These are phyloP conservation scores for Stratiomys singularior DNA, from an alignment of 2,888 invertebrate genomes.

Conservation along the genomic window DNA sequence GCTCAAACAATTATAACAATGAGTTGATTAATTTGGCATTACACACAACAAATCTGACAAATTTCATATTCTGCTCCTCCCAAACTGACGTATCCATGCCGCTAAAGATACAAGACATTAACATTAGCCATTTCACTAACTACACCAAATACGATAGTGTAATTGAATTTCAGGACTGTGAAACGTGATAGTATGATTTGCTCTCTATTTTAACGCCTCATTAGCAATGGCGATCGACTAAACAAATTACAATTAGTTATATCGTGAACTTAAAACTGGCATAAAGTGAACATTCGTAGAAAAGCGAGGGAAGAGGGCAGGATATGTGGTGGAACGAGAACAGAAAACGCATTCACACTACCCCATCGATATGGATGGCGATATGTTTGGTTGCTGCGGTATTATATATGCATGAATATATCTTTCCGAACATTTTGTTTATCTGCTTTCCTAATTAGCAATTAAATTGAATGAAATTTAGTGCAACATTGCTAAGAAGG, in stretches of 20 bases:
- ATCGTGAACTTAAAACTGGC: background rate
- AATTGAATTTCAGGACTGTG: background rate
- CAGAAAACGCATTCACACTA: too few relatives aligned
- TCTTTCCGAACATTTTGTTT: constrained; percentile 7
- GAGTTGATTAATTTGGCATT: background rate
- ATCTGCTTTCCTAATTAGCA: constrained; percentile 20
- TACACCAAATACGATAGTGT: too few relatives aligned
- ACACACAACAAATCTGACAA: background rate
- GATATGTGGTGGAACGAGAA: too few relatives aligned
- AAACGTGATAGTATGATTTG: constrained; percentile 37
- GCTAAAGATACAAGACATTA: too few relatives aligned
- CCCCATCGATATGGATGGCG: background rate
- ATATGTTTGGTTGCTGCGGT: background rate
- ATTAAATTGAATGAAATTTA: constrained; percentile 28
- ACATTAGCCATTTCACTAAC: too few relatives aligned
- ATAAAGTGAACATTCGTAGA: background rate
- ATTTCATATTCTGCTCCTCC: background rate
- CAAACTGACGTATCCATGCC: background rate
- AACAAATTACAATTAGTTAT: constrained; percentile 28
- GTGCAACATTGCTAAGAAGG: constrained; percentile 15
- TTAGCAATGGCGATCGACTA: constrained; percentile 14
- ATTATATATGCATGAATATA: background rate
- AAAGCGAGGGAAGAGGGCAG: too few relatives aligned
- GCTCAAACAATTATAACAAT: background rate
- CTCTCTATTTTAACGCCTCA: constrained; percentile 25